phyloP scores from a whole-genome alignment of 2,888 invertebrate genomes.

The Andrena bucephala region DNA sequence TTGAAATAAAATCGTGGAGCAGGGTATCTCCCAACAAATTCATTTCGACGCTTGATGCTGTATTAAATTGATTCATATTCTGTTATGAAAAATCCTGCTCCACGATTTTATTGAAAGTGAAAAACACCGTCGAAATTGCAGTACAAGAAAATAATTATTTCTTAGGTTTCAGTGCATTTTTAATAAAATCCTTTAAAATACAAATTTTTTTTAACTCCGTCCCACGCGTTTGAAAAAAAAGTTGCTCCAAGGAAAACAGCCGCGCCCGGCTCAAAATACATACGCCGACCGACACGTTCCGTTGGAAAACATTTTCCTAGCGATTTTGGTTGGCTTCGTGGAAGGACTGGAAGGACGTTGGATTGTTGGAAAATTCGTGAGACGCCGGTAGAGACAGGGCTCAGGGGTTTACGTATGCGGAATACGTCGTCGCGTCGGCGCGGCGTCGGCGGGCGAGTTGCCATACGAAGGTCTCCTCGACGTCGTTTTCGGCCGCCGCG shows the following conservation, averaged over 20 bases:
- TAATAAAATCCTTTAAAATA: no score
- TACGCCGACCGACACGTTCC: not conserved
- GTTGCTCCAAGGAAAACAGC: not conserved
- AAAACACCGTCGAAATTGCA: no score
- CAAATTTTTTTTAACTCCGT: not conserved
- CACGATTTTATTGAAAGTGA: no score
- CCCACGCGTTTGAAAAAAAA: not conserved
- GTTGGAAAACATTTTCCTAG: not conserved
- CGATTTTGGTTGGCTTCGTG: conserved; percentile 2
- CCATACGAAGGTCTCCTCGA: conserved; percentile 68
- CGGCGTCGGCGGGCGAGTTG: conserved; percentile 64
- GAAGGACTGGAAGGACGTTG: conserved; percentile 21
- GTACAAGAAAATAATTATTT: no score
- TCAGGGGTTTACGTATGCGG: conserved; percentile 74
- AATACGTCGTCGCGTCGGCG: conserved; percentile 67
- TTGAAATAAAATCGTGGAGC: no score
- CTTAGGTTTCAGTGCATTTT: no score
- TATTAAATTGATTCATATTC: no score
- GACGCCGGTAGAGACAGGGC: conserved; percentile 45
- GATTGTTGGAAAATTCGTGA: conserved; percentile 63
- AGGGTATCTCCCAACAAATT: no score
- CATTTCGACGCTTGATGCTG: no score
- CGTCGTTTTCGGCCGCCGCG: conserved; percentile 58
- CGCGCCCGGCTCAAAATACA: not conserved
- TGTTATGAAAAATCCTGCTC: no score